phyloP scores from a whole-genome alignment of 2,113 vertebrate genomes.

The Malurus elegans region DNA sequence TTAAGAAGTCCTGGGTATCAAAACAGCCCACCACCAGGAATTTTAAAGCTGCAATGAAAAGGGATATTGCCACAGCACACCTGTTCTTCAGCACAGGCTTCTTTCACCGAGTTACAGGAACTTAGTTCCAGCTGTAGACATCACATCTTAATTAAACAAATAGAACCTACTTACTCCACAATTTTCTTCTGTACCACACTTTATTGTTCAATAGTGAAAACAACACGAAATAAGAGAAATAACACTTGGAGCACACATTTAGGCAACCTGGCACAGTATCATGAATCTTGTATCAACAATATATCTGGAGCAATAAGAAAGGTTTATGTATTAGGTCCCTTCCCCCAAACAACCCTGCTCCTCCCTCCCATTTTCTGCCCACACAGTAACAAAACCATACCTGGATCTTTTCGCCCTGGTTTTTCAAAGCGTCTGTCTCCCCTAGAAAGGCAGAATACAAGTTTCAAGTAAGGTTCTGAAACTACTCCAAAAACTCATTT shows the following conservation, averaged over 20 bases:
- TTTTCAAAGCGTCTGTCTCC: slow-evolving; percentile 99
- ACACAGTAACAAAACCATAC: slow-evolving; percentile 77
- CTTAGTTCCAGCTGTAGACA: neutral
- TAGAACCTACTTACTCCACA: neutral
- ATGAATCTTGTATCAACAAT: neutral
- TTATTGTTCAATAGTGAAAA: neutral
- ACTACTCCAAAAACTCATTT: neutral
- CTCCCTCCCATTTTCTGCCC: slow-evolving; percentile 51
- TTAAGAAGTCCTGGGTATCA: neutral
- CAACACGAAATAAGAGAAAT: neutral
- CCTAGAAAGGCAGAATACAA: slow-evolving; percentile 75
- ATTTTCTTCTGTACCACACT: neutral
- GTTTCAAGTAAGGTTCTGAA: slow-evolving; percentile 58
- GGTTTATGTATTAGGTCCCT: neutral
- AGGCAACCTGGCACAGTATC: neutral
- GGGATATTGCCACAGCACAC: neutral
- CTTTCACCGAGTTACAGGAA: neutral
- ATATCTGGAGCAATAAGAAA: neutral
- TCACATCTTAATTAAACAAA: neutral
- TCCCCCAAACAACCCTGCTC: slow-evolving; percentile 7
- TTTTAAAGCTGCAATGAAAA: neutral
- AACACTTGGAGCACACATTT: neutral
- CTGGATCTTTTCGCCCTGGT: slow-evolving; percentile 97
- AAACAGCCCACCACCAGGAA: fast-evolving
- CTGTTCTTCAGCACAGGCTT: neutral